phyloP scores from a whole-genome alignment of 1,140 invertebrate species.

The Galleria mellonella region DNA sequence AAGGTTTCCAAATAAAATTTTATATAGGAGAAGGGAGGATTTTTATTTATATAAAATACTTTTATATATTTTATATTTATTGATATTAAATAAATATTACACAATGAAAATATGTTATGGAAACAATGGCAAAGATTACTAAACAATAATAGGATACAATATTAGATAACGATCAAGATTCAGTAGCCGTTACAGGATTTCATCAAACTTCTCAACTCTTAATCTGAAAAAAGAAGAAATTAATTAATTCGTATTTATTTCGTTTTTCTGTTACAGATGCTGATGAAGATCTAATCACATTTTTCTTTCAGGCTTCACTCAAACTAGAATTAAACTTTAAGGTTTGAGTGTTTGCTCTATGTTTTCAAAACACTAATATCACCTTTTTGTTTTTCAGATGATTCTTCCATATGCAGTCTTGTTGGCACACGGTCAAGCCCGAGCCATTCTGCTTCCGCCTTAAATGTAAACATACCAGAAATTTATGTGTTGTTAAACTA shows the following conservation, averaged over 20 bases:
- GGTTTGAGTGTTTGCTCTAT: constrained; percentile 59
- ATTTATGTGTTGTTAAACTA: constrained; percentile 40
- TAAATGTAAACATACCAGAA: constrained; percentile 64
- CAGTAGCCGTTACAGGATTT: constrained; percentile 18
- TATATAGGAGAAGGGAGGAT: constrained; percentile 45
- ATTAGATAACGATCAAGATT: constrained; percentile 15
- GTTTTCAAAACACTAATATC: constrained; percentile 52
- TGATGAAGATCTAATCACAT: constrained; percentile 55
- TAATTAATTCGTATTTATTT: constrained; percentile 54
- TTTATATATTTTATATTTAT: constrained; percentile 32
- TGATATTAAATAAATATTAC: constrained; percentile 55
- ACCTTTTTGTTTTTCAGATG: constrained; percentile 74
- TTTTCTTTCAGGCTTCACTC: constrained; percentile 56
- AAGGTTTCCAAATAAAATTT: constrained; percentile 47
- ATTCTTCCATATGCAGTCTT: constrained; percentile 71
- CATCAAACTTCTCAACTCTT: constrained; percentile 27
- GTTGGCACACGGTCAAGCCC: constrained; percentile 73
- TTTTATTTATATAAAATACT: constrained; percentile 52
- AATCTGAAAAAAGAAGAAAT: constrained; percentile 58
- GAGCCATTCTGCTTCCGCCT: constrained; percentile 74
- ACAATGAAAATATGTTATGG: constrained; percentile 35
- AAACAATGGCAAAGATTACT: constrained; percentile 25
- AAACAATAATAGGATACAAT: constrained; percentile 25
- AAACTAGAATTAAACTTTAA: constrained; percentile 35
- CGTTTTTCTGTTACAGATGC: constrained; percentile 69